Base-by-base conservation (phyloP, 2,888 invertebrate species). In the Phaonia tiefii region DNA sequence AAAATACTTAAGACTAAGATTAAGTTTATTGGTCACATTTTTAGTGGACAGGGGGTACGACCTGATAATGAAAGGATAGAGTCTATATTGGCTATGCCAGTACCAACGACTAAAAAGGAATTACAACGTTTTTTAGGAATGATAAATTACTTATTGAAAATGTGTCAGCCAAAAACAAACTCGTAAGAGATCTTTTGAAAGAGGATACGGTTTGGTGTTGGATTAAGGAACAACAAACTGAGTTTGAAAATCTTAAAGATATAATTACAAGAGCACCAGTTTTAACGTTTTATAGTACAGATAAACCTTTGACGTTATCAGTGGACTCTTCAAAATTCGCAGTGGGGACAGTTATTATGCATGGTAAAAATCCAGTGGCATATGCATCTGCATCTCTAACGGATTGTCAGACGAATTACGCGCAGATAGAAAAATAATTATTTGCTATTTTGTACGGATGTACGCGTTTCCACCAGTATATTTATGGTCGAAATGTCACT, bases 381-480 rank as follows among this genome's bases (percentile, higher is more conserved):
- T 74, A 67, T 17, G 77, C 70, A 44, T 83, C 82, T 15, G 75
- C 66, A 17, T 76, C 80, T 31, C 65, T 80, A 10, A 56, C 78
- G 10, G 58, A 73, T 3, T 31, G n/a, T n/a, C n/a, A n/a, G n/a
- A n/a, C n/a, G n/a, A n/a, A n/a, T 22, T 67, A 83, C 65, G 80
- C 80, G 1, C 80, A 83, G 71, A 84, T 82, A 49, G 81, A 85
- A 58, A 84, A 85, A 46, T 79, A 83, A 42, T 51, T 82, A 8
- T 70, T 83, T 69, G 79, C 83, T 4, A 82, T 82, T 31, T 20
- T 83, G 11, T 82, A 77, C 44, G 82, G 82, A 10, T 82, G 78
- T 46, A 73, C 51, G 44, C 77, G 79, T 26, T 82, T 83, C 60
- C 37, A 60, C 37, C 60, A 60, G 11, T 60, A 83, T 51, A 46